Conservation (phyloP, 1,140 invertebrate species). For the Aradophagus sp. region DNA sequence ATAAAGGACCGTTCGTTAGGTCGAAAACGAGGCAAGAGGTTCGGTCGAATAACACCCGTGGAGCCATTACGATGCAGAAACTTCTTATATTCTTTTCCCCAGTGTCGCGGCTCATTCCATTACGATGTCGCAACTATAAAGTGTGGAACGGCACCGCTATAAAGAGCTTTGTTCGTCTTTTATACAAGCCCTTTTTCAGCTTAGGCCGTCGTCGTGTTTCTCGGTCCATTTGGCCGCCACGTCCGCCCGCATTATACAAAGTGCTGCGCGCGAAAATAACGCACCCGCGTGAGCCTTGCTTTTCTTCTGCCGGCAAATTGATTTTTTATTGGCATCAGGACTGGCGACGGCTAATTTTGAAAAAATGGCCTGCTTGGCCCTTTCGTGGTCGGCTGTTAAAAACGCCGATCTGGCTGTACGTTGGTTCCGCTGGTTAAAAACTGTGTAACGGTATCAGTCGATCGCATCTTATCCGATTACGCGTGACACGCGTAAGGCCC, state of each 20-base stretch:
- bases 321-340: constrained; percentile 37
- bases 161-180: constrained; percentile 40
- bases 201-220: constrained; percentile 10
- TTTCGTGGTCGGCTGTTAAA: constrained; percentile 1
- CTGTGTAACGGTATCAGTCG: constrained; percentile 57
- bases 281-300: not conserved
- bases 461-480: constrained; percentile 68
- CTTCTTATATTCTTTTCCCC: constrained; percentile 36
- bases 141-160: constrained; percentile 32
- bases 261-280: no score
- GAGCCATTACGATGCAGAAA: constrained; percentile 33
- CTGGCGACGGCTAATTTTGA: constrained; percentile 19
- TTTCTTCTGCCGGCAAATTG: constrained; percentile 22
- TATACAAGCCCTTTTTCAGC: constrained; percentile 27
- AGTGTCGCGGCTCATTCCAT: constrained; percentile 36
- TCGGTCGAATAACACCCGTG: constrained; percentile 21
- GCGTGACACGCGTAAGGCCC: constrained; percentile 65
- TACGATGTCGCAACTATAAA: constrained; percentile 43
- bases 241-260: constrained; percentile 8
- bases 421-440: constrained; percentile 42
- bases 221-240: no score
- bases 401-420: constrained; percentile 29
- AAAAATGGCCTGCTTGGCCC: no score
- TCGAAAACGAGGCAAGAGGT: constrained; percentile 18
- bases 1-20: constrained; percentile 25